Conservation (phyloP, 2,888 invertebrate genomes). For the Rhagium mordax region DNA sequence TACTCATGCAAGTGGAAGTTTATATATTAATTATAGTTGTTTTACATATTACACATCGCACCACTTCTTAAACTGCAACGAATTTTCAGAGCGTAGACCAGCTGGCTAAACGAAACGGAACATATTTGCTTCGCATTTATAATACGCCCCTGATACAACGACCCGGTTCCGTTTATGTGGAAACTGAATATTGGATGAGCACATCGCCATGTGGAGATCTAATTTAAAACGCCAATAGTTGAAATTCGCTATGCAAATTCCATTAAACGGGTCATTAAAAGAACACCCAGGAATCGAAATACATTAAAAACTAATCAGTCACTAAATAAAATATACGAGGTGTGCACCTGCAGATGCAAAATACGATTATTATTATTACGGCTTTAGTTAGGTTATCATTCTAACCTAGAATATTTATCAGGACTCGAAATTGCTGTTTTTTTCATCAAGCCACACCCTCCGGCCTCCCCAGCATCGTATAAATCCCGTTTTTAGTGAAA, state of each 20-base stretch:
- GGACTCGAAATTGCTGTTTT: slow-evolving; percentile 6
- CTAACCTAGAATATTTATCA: not conserved
- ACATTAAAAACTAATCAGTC: slow-evolving; percentile 8
- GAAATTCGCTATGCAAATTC: slow-evolving; percentile 18
- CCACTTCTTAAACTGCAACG: slow-evolving; percentile 1
- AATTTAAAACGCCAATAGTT: slow-evolving; percentile 25
- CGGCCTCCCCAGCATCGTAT: slow-evolving; percentile 9
- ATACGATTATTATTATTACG: too few species aligned
- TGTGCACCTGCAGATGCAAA: too few species aligned
- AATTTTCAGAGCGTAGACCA: slow-evolving; percentile 21
- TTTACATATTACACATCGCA: slow-evolving; percentile 55
- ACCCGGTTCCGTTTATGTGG: slow-evolving; percentile 37
- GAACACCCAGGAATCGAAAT: not conserved
- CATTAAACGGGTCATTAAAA: slow-evolving; percentile 23
- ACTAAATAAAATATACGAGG: not conserved
- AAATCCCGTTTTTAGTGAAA: slow-evolving; percentile 25
- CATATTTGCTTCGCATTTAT: slow-evolving; percentile 39
- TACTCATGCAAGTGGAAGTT: too few species aligned
- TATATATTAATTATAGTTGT: too few species aligned
- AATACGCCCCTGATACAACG: slow-evolving; percentile 33
- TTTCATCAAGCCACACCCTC: slow-evolving; percentile 8
- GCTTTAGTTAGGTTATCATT: not conserved
- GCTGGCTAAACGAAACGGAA: slow-evolving; percentile 31
- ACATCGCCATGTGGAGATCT: slow-evolving; percentile 23
- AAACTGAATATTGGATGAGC: slow-evolving; percentile 36